Evolutionary conservation across 2,113 vertebrate species (phyloP), one percentile per base, ranked within the genome.

Genomic region (Colius striatus): DNA sequence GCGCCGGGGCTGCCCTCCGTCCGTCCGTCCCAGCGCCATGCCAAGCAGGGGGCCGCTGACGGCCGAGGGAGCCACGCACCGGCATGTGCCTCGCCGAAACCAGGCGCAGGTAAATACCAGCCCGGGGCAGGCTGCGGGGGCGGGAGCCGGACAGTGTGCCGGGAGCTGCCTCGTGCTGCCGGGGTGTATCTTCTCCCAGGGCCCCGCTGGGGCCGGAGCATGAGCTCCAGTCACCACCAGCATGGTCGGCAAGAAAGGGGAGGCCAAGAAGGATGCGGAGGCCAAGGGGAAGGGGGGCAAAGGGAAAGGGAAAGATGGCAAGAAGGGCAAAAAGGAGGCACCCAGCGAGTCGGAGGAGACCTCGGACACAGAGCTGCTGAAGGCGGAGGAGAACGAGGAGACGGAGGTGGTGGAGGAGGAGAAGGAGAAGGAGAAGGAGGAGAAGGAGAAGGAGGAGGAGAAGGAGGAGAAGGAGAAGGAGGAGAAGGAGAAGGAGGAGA

Each of bases 171-270:
- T 77, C 8, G 61, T 43, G 87, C 57, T 5, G 2, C 34, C 2
- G 4, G 5, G 2, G 78, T 36, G 74, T 53, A 57, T 41, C 71
- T 0, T 30, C 74, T 68, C 22, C 32, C 29, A 9, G 77, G 11
- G 90, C 47, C 62, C 87, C 17, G 51, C 22, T 0, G 54, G 55
- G 65, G 55, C 53, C 32, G 47, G 89, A 90, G 94, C 81, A 98
- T 98, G 98, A 96, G 95, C 45, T 41, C 79, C 95, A 9, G 7
- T 6, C 79, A 16, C 84, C 30, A 13, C 94, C 85, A 61, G 95
- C 80, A 99, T 99, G 99, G 97, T 60, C 17, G 98, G 98, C 95
- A 99, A 99, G 96, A 99, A 99, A 95, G 96, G 97, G 32, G 79
- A 90, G 10, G 36, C 86, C 93, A 95, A 89, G 92, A 96, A 95